Conservation (phyloP, 2,888 invertebrate genomes). For the Drosophila koepferae region DNA sequence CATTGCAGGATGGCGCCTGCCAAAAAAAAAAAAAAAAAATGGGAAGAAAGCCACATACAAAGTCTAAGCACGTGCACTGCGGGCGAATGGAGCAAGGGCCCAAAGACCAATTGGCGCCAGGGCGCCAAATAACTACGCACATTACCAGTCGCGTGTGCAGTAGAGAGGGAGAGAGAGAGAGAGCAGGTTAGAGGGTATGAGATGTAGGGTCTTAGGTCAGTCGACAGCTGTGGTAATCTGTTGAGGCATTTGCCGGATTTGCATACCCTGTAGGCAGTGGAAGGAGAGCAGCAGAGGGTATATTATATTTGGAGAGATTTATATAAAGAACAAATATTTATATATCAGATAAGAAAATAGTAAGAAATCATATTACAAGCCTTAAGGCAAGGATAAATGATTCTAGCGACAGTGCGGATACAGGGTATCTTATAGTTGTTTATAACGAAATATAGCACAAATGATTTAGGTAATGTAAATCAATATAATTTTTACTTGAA, state of each 20-base stretch:
- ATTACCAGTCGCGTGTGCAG: conserved; percentile 20
- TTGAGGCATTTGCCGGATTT: conserved; percentile 39
- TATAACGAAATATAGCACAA: neutral
- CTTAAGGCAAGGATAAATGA: fast-evolving
- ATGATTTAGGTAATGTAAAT: too few species aligned
- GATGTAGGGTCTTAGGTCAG: conserved; percentile 28
- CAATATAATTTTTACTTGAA: too few species aligned
- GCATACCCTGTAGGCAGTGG: conserved; percentile 6
- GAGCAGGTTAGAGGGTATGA: neutral
- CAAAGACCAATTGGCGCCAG: conserved; percentile 60
- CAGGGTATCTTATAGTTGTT: neutral
- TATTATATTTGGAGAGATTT: neutral
- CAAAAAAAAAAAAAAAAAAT: conserved; percentile 64
- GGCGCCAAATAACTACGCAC: conserved; percentile 53
- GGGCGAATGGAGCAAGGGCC: conserved; percentile 9
- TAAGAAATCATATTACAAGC: too few species aligned
- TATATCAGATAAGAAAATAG: too few species aligned
- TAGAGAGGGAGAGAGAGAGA: too few species aligned
- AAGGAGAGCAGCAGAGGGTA: neutral
- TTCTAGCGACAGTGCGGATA: neutral
- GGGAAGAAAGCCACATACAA: conserved; percentile 2
- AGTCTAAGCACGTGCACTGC: conserved; percentile 65
- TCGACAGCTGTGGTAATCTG: conserved; percentile 59
- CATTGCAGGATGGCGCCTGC: conserved; percentile 59
- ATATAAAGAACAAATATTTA: neutral